Base-by-base conservation (phyloP, 1,140 invertebrate genomes). In the Drosophila cardini region DNA sequence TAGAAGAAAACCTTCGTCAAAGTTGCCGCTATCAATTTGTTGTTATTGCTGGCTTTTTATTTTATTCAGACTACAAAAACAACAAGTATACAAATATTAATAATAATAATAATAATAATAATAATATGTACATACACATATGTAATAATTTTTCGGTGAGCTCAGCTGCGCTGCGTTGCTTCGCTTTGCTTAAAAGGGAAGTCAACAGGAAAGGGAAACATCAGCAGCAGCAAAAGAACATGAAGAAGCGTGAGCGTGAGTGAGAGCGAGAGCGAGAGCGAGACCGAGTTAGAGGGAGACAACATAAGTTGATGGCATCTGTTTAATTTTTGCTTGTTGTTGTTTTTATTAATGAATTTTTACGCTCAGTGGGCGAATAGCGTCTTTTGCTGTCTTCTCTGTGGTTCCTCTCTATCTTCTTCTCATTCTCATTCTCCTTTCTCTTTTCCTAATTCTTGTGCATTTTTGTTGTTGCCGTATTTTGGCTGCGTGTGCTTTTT, bases 1-100 rank as follows among this genome's bases (percentile, higher is more conserved):
- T 5, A 40, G 11, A 36, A 26, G 21, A 30, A 78, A 83, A 84
- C 77, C 81, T 84, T 85, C 73, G 50, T 80, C 80, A 84, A 84
- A 84, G 63, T 77, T 84, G 76, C 42, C 50, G 72, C 62, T 76
- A 78, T 83, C 61, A 68, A 71, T 42, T 43, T 67, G 69, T 48
- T 78, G 18, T 76, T 69, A 36, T 63, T 77, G 43, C 46, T 63
- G 73, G 43, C 46, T 61, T 30, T 36, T 52, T 38, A 60, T 46
- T 74, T 10, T 16, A 57, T 42, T 71, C 45, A 52, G 52, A 32
- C 61, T 52, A 30, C 40, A 32, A 55, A 57, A 78, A 64, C 60
- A 73, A 63, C 60, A 64, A 63, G 10, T 61, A 30, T 32, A 45
- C 10, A 50, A 60, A 60, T 58, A 68, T 18, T 34, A 58, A 46